Base-by-base conservation (phyloP, 1,140 invertebrate species). In the Colletes latitarsis region DNA sequence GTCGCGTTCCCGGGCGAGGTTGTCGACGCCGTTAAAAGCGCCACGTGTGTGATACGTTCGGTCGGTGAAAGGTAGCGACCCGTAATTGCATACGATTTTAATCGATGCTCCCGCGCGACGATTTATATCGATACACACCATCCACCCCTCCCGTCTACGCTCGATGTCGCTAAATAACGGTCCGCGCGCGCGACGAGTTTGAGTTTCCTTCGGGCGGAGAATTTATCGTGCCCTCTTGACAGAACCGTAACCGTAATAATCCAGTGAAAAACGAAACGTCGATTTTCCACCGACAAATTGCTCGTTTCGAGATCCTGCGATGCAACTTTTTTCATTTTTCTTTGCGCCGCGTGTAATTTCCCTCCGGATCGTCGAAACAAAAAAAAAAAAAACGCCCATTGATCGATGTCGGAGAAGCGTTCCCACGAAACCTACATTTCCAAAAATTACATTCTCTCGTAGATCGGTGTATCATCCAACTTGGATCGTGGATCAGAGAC, bases 11-110 rank as follows among this genome's bases (percentile, higher is more conserved):
- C 66, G 41, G 30, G 17, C 52, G 58, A 52, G 63, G 49, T 73
- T 66, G 71, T 75, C 71, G 78, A 80, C 72, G 78, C 53, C 71
- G 72, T 58, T 75, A 52, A 67, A 60, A 75, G 58, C 72, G 63
- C 71, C 78, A 80, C 78, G 78, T 80, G 78, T 80, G 78, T 74
- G 53, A 21, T n/a, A 52, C 64, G 39, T 17, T 57, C 41, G 57
- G 8, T 41, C 49, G 71, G 30, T 14, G 53, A 68, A 80, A 80
- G 72, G 71, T 75, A 49, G 21, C 63, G 6, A 10, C 0, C n/a
- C 60, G 69, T 73, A 66, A 79, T 79, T 39, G 19, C 17, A 21
- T 4, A 64, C 57, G 57, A 77, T 63, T 63, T 60, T 63, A 71
- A 77, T 77, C 12, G 67, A 77, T 58, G 41, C 52, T 60, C 75